phyloP scores from a whole-genome alignment of 1,140 invertebrate species.

The Rhagoletis zephyria region DNA sequence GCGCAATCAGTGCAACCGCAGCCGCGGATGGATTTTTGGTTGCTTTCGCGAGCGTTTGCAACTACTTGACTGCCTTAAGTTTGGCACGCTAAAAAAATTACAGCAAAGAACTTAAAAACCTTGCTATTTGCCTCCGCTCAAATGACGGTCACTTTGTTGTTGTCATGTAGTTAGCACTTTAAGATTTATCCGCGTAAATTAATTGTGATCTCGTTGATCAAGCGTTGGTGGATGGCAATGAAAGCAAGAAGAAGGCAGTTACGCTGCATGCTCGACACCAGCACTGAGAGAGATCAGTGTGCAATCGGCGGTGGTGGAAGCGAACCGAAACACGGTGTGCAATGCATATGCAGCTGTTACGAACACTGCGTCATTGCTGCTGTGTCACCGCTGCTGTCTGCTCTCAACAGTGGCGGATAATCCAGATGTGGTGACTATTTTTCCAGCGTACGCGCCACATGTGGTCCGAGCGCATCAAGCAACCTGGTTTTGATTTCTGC shows the following conservation, averaged over 20 bases:
- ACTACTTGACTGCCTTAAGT: not conserved
- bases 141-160: slow-evolving; percentile 70
- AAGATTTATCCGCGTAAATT: slow-evolving; percentile 73
- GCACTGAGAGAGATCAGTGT: too few relatives aligned
- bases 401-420: slow-evolving; percentile 47
- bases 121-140: not conserved
- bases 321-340: not conserved
- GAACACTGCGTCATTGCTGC: not conserved
- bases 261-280: too few relatives aligned
- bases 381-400: slow-evolving; percentile 8
- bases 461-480: slow-evolving; percentile 59
- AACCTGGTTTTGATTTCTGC: slow-evolving; percentile 54
- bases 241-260: too few relatives aligned
- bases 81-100: too few relatives aligned
- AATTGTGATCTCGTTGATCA: slow-evolving; percentile 71
- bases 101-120: not conserved
- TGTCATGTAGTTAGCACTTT: slow-evolving; percentile 74
- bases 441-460: slow-evolving; percentile 62
- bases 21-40: not conserved
- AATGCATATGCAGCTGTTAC: slow-evolving; percentile 19
- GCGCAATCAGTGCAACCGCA: not conserved
- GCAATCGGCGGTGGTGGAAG: not conserved
- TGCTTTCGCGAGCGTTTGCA: not conserved
- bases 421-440: slow-evolving; percentile 48
- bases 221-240: not conserved